Base-by-base conservation (phyloP, 2,797 vertebrate species). In the Galaxias olidus region DNA sequence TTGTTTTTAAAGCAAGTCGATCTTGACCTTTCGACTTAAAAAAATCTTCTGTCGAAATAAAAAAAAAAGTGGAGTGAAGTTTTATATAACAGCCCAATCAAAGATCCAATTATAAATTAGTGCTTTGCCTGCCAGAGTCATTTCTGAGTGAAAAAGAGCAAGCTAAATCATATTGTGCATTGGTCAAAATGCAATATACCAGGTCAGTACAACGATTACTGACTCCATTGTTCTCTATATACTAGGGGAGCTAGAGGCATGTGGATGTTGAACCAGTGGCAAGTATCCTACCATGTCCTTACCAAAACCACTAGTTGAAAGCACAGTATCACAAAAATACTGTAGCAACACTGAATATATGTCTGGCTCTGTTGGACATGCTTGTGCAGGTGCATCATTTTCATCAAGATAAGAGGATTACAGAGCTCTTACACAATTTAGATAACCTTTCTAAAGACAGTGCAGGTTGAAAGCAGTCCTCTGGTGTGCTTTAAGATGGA, bases 1-100 rank as follows among this genome's bases (percentile, higher is more conserved):
- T 80, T 79, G 65, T 61, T 49, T 71, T 73, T 71, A 73, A 81
- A 82, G 74, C 73, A 74, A 20, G 66, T 81, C 68, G 77, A 73
- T 75, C 66, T 66, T 84, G 63, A 84, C 70, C 74, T 55, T 15
- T 78, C 61, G 75, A 68, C 79, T 78, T 76, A 70, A 72, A 83
- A 79, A 65, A 54, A 82, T 71, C 49, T 73, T 62, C 20, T 65
- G 44, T 57, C 63, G 50, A 63, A 56, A 74, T 71, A 10, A n/a
- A 9, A 47, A 19, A 48, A 48, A 18, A 19, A 14, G 43, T 11
- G 43, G 30, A 30, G 30, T 2, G 30, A 30, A 30, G 30, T 30
- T 30, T 30, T 3, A 30, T 30, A 30, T 30, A 30, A 30, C 30
- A 6, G 30, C 3, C 30, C 30, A 30, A 30, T 30, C 6, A 30